These are phyloP conservation scores for Calephelis nemesis DNA, from an alignment of 1,140 invertebrate species.

Conservation along the genomic window DNA sequence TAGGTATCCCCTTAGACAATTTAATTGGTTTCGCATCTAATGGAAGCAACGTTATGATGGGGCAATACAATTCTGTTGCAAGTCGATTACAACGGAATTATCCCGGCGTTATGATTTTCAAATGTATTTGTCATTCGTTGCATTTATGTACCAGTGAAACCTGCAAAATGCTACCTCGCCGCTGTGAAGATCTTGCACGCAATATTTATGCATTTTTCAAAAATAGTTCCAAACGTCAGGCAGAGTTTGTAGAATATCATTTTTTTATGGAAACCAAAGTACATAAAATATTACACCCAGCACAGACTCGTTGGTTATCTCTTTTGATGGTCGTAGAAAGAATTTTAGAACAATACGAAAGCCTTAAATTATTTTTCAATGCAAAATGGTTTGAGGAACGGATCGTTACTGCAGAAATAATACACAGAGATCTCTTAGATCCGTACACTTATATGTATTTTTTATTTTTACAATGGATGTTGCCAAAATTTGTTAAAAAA, in stretches of 20 bases:
- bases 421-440: neutral
- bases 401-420: neutral
- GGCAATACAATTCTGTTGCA: constrained; percentile 22
- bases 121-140: constrained; percentile 32
- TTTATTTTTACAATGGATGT: constrained; percentile 17
- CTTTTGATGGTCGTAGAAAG: constrained; percentile 36
- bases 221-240: constrained; percentile 37
- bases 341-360: constrained; percentile 38
- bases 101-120: constrained; percentile 21
- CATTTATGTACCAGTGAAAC: constrained; percentile 28
- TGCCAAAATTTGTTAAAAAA: constrained; percentile 21
- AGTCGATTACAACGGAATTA: constrained; percentile 16
- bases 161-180: constrained; percentile 23
- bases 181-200: constrained; percentile 25
- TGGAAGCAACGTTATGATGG: constrained; percentile 31
- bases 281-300: constrained; percentile 47
- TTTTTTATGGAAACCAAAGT: constrained; percentile 37
- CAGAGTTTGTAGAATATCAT: constrained; percentile 43
- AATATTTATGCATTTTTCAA: constrained; percentile 28
- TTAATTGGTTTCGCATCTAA: constrained; percentile 25
- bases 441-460: constrained; percentile 13
- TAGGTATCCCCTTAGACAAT: constrained; percentile 21
- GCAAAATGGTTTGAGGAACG: neutral
- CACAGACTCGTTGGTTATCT: constrained; percentile 50
- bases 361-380: constrained; percentile 22